A percentile compares a stretch with the other conserved stretches of the same genome.
Evolutionary conservation across 1,140 invertebrate species (phyloP).

Genomic region (Rhizoglyphus robini): DNA sequence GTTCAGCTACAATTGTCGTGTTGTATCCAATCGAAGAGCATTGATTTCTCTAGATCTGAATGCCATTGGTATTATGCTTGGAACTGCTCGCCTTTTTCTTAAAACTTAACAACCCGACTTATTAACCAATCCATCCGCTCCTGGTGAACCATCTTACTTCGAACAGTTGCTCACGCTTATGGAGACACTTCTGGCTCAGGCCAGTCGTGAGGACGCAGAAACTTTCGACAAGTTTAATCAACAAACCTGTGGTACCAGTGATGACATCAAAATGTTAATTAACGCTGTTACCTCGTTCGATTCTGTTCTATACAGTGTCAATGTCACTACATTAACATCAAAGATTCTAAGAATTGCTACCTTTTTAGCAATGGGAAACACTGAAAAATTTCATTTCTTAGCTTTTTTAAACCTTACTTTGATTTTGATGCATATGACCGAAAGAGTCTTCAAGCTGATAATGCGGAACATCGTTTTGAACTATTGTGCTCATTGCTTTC

Average conservation of each 20-base stretch:
- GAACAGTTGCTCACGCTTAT: conserved; percentile 78
- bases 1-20: conserved; percentile 64
- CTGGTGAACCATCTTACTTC: conserved; percentile 51
- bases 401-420: conserved; percentile 73
- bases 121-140: conserved; percentile 41
- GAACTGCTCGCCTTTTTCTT: conserved; percentile 45
- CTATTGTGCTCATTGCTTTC: conserved; percentile 80
- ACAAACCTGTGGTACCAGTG: conserved; percentile 62
- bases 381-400: conserved; percentile 81
- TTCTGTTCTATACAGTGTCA: neutral
- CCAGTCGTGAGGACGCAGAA: conserved; percentile 52
- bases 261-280: conserved; percentile 46
- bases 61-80: conserved; percentile 51
- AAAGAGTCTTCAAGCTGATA: conserved; percentile 45
- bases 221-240: conserved; percentile 61
- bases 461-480: conserved; percentile 48
- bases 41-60: conserved; percentile 48
- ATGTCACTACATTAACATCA: neutral
- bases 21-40: conserved; percentile 36
- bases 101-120: conserved; percentile 36
- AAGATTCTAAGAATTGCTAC: conserved; percentile 69
- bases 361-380: conserved; percentile 53
- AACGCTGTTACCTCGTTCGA: conserved; percentile 9
- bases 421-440: conserved; percentile 49
- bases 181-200: conserved; percentile 78